These are phyloP conservation scores for Catharus bicknelli DNA, from an alignment of 2,113 vertebrate species.

Conservation along the genomic window DNA sequence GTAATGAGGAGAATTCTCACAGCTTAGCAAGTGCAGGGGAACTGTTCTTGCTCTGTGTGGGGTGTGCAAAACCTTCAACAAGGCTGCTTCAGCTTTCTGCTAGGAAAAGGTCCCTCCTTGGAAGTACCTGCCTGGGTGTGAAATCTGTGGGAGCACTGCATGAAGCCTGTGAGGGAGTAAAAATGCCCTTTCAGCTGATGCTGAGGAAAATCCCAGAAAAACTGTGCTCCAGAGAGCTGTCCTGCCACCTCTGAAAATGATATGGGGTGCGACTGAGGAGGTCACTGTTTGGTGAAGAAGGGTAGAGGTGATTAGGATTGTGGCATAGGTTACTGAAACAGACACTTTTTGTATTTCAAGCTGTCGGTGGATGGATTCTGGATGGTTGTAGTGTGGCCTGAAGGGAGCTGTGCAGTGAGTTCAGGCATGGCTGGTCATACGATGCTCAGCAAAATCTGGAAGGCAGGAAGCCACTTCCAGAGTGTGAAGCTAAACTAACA, in stretches of 20 bases:
- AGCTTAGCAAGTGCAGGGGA: not conserved
- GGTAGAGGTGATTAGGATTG: not conserved
- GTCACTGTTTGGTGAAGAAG: not conserved
- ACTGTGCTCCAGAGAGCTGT: not conserved
- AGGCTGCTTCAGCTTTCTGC: not conserved
- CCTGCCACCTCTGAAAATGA: not conserved
- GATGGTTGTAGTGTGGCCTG: not conserved
- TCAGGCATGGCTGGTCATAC: slow-evolving; percentile 1
- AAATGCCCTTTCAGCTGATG: not conserved
- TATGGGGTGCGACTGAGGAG: not conserved
- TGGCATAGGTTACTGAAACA: not conserved
- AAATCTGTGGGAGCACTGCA: not conserved
- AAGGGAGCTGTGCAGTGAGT: not conserved
- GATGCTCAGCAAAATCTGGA: not conserved
- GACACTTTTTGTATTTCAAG: not conserved
- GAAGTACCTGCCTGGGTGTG: not conserved
- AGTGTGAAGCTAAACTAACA: slow-evolving; percentile 30
- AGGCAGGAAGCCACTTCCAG: slow-evolving; percentile 43
- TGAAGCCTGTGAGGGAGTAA: not conserved
- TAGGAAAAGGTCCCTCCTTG: not conserved
- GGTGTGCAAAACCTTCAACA: not conserved
- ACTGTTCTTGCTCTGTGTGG: not conserved
- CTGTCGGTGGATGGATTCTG: not conserved
- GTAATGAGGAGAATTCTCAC: not conserved
- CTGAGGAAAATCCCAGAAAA: not conserved